Base-by-base conservation (phyloP, 2,797 vertebrate species). In the Pagetopsis macropterus region DNA sequence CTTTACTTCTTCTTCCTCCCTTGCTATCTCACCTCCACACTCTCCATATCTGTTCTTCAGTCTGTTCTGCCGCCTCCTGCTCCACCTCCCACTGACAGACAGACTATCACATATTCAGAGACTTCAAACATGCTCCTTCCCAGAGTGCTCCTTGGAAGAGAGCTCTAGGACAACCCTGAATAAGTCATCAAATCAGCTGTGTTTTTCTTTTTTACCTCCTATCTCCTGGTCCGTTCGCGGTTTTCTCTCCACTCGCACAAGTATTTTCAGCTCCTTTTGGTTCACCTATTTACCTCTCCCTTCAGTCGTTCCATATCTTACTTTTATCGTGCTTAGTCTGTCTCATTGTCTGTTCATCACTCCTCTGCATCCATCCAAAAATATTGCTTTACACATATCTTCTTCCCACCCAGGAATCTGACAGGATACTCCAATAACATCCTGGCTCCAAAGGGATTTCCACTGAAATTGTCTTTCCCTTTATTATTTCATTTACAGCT, bases 71-170 rank as follows among this genome's bases (percentile, higher is more conserved):
- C 68, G 21, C 66, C 73, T 51, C 46, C 70, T 66, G 55, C 63
- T 83, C 50, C 73, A 64, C 55, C 50, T 73, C 67, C 76, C 52
- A 15, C 87, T 68, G 72, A 82, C 64, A 82, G 69, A 76, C 65
- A 58, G 51, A 76, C 68, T 57, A 77, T 72, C 71, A 78, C 61
- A 75, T 70, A 72, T 72, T 75, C 78, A 81, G 59, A 81, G 71
- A 76, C 86, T 86, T 87, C 84, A 89, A 86, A 82, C 75, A 82
- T 74, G 66, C 65, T 78, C 59, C 66, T 65, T 82, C 86, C 89
- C 78, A 89, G 84, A 87, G 75, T 70, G 19, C 67, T 51, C 72
- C 55, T 65, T 72, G 59, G 76, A 82, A 54, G 63, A 71, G 54
- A 62, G 66, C 72, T 67, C 69, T 15, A 27, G 3, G 85, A 75